Evolutionary conservation across 1,140 invertebrate species (phyloP).

Genomic region (Dryas iulia): DNA sequence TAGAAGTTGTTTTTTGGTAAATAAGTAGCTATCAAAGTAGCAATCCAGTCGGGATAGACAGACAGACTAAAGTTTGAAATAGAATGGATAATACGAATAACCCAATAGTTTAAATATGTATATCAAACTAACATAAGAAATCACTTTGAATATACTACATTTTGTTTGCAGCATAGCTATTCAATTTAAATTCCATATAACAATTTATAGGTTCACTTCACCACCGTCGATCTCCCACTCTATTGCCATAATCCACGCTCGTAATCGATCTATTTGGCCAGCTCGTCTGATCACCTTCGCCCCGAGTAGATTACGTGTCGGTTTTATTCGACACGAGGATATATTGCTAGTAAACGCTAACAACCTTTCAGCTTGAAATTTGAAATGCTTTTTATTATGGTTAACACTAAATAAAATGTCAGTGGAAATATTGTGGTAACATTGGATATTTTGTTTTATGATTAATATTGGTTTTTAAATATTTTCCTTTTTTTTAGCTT

Average conservation of each 20-base stretch:
- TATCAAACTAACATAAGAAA: no score
- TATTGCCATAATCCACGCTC: not conserved
- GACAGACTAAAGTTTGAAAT: no score
- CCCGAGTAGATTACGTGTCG: constrained; percentile 3
- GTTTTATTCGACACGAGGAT: constrained; percentile 13
- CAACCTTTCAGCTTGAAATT: not conserved
- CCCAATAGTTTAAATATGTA: no score
- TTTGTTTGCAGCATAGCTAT: no score
- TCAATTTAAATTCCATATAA: not conserved
- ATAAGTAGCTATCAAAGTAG: no score
- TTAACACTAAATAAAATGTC: not conserved
- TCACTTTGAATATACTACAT: no score
- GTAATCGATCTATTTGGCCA: constrained; percentile 12
- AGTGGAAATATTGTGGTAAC: not conserved
- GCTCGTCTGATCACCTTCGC: constrained; percentile 10
- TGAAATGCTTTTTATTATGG: not conserved
- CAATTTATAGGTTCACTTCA: not conserved
- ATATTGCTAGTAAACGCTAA: constrained; percentile 9
- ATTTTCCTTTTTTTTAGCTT: no score
- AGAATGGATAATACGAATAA: no score
- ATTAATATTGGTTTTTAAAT: no score
- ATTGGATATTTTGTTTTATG: no score
- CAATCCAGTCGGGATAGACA: no score
- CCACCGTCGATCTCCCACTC: not conserved
- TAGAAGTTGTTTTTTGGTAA: no score